Base-by-base conservation (phyloP, 1,140 invertebrate genomes). In the Caenorhabditis brenneri region DNA sequence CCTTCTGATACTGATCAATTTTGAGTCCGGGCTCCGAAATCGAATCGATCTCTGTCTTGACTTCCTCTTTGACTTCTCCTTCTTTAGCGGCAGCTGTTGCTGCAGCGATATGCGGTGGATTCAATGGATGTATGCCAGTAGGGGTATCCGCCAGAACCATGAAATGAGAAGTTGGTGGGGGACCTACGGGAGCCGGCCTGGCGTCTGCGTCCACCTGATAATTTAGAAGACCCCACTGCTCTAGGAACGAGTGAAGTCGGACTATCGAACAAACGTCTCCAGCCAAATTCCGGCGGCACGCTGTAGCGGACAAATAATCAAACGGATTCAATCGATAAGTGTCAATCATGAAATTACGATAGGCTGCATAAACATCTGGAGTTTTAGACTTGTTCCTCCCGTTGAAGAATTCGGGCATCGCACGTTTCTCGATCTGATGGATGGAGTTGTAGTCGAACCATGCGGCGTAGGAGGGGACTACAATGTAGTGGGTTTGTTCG, bases 371-470 rank as follows among this genome's bases (percentile, higher is more conserved):
- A 90, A 93, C 92, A 91, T 99, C 97, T 0, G 97, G 96, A 0
- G 97, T 98, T 92, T 99, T 99, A 0, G 97, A 99, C 91, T 98
- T 97, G 90, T 99, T 99, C 91, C 97, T 96, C 33, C 94, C 95
- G 91, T 98, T 99, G 91, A 99, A 99, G 91, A 99, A 99, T 92
- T 99, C 98, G 0, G 97, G 96, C 85, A 99, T 92, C 0, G 96
- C 97, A 79, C 97, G 92, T 91, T 97, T 96, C 91, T 99, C 98
- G 29, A 97, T 95, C 12, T 95, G 94, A 91, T 99, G 97, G 86
- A 99, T 97, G 1, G 96, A 95, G 85, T 99, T 99, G 91, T 99
- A 99, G 92, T 99, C 98, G 91, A 99, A 99, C 98, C 98, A 99
- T 5, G 97, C 95, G 0, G 97, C 95, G 92, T 99, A 99, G 84